These are phyloP conservation scores for Oxycera nigricornis DNA, from an alignment of 2,888 invertebrate genomes.

Conservation along the genomic window DNA sequence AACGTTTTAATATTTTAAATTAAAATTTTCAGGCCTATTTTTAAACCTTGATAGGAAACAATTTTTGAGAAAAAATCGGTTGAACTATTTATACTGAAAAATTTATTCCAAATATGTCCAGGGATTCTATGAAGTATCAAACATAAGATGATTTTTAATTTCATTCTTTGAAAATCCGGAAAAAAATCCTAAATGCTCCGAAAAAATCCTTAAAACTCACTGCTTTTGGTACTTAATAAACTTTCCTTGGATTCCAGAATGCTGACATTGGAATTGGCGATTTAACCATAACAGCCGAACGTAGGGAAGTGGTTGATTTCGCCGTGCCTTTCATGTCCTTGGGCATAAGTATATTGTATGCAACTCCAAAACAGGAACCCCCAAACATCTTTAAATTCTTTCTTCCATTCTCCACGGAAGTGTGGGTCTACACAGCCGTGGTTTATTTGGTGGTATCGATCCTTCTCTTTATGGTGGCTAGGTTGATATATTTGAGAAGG, in stretches of 20 bases:
- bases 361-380: slow-evolving; percentile 75
- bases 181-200: too few species aligned
- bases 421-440: slow-evolving; percentile 85
- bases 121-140: too few species aligned
- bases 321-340: slow-evolving; percentile 95
- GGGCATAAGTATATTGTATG: slow-evolving; percentile 84
- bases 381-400: slow-evolving; percentile 87
- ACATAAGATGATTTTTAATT: too few species aligned
- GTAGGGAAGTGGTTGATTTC: slow-evolving; percentile 84
- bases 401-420: slow-evolving; percentile 79
- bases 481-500: slow-evolving; percentile 61
- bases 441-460: slow-evolving; percentile 81
- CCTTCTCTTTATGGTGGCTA: slow-evolving; percentile 76
- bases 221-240: neutral
- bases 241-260: slow-evolving; percentile 66
- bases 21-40: too few species aligned
- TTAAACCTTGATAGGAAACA: too few species aligned
- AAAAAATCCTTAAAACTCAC: too few species aligned
- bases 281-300: slow-evolving; percentile 86
- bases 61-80: too few species aligned
- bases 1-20: too few species aligned
- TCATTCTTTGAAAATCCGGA: too few species aligned
- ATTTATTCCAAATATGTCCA: too few species aligned
- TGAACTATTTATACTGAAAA: too few species aligned
- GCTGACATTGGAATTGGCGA: slow-evolving; percentile 92